These are phyloP conservation scores for Cephus sareptanus DNA, from an alignment of 2,888 invertebrate genomes.

Conservation along the genomic window DNA sequence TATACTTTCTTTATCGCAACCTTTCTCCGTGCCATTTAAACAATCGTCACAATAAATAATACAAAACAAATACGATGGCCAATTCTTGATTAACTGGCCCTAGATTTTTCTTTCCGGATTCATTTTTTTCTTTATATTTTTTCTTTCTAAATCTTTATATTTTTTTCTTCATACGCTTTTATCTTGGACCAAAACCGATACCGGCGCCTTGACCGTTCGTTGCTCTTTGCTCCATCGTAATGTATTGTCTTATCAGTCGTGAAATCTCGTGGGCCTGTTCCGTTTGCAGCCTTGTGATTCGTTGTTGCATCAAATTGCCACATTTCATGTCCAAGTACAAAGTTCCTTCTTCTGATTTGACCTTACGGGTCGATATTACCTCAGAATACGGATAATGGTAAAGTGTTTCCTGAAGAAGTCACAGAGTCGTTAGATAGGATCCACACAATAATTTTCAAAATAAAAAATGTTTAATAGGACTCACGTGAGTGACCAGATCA, in stretches of 20 bases:
- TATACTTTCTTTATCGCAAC: not conserved
- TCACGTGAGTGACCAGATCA: constrained; percentile 88
- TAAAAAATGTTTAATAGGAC: constrained; percentile 40
- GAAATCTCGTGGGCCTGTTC: constrained; percentile 98
- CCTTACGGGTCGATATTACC: constrained; percentile 95
- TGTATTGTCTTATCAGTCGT: constrained; percentile 95
- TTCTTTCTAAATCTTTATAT: not conserved
- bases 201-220: constrained; percentile 51
- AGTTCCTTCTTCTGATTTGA: constrained; percentile 90
- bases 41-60: constrained; percentile 8
- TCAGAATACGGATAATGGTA: constrained; percentile 95
- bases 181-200: constrained; percentile 57
- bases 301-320: constrained; percentile 95
- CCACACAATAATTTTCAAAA: not conserved
- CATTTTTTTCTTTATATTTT: not conserved
- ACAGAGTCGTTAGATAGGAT: not conserved
- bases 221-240: constrained; percentile 83
- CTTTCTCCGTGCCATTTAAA: not conserved
- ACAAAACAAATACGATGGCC: constrained; percentile 21
- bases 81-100: constrained; percentile 1
- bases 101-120: not conserved
- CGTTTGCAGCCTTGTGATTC: constrained; percentile 94
- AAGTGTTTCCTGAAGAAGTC: constrained; percentile 77
- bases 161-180: constrained; percentile 22
- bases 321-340: constrained; percentile 96